Percentiles rank a stretch among this genome's conserved stretches.
Conservation (phyloP, 2,888 invertebrate species). For the Rhagophthalmus giganteus region DNA sequence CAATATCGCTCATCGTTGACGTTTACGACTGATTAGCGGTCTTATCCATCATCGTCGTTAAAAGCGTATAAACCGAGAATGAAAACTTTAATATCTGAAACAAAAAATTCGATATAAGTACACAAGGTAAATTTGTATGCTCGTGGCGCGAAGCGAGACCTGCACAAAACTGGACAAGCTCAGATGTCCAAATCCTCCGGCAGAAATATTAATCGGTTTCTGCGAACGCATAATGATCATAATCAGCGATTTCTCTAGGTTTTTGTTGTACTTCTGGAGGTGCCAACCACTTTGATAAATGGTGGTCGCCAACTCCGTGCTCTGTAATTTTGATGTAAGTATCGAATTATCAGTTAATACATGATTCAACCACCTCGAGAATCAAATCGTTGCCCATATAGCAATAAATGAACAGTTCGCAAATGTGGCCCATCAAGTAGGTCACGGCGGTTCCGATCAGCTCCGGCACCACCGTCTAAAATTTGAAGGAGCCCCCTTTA, state of each 20-base stretch:
- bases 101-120: neutral
- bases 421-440: neutral
- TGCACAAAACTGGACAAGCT: conserved; percentile 1
- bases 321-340: neutral
- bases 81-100: conserved; percentile 1
- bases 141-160: no score
- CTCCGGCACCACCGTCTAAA: neutral
- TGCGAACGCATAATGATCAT: conserved; percentile 5
- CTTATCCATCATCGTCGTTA: no score
- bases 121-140: neutral
- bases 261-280: neutral
- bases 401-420: neutral
- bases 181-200: conserved; percentile 7
- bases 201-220: conserved; percentile 5
- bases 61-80: conserved; percentile 1
- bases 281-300: conserved; percentile 6
- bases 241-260: conserved; percentile 2
- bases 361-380: neutral
- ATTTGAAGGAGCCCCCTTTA: no score
- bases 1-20: no score
- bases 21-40: no score
- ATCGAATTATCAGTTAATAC: neutral
- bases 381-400: neutral
- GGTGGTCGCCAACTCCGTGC: neutral
- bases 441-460: neutral